Evolutionary conservation across 2,888 invertebrate species (phyloP), one percentile per base, ranked within the genome.

Genomic region (Agrypnus murinus): DNA sequence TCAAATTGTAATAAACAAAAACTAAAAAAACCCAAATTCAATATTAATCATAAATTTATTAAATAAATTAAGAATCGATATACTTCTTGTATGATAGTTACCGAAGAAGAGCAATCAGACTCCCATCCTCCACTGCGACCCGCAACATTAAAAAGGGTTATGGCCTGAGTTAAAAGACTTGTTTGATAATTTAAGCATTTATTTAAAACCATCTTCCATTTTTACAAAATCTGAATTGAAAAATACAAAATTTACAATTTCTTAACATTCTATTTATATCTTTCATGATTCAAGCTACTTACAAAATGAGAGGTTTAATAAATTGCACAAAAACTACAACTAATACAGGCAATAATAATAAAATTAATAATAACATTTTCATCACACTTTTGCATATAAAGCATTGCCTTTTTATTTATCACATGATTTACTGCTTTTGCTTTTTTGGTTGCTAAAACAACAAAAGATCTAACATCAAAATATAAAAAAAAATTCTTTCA

Each of bases 321-420:
- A 40, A 58, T 58, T 58, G 58, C 58, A 64, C 50, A 55, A 19
- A 45, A 64, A 36, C n/a, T 48, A 7, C 36, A 25, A 55, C 31
- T 36, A 45, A 57, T 45, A 65, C 5, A 31, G 19, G 40, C 55
- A 50, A 40, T 31, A 63, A 63, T 48, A n/a, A n/a, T n/a, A n/a
- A n/a, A n/a, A n/a, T n/a, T n/a, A n/a, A n/a, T 43, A 40, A 12
- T 43, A 45, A 10, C 34, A 50, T 64, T 9, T 53, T 55, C 58
- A 69, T 69, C 69, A 64, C 66, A 71, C 59, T 63, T 32, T 58
- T 38, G 53, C 34, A 34, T n/a, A n/a, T 67, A 71, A 71, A 64
- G 71, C 71, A 71, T 58, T 71, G 71, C 64, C 67, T 64, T 66
- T 67, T 53, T 53, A 55, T 68, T 25, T 71, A 71, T 71, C 71